Evolutionary conservation across 1,140 invertebrate species (phyloP).

Genomic region (Scaptomyza hsui): DNA sequence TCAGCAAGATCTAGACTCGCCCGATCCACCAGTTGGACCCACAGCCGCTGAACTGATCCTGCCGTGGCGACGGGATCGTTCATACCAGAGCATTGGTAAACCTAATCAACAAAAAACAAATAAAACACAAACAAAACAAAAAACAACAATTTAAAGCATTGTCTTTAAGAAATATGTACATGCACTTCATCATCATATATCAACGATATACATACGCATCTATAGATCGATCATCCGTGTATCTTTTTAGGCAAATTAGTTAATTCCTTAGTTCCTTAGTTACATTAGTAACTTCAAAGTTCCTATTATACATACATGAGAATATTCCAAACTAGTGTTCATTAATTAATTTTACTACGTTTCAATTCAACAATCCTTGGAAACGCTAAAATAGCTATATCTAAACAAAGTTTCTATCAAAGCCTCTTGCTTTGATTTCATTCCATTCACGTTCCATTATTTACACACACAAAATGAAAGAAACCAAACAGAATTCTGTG

Average conservation of each 20-base stretch:
- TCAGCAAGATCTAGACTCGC: slow-evolving; percentile 69
- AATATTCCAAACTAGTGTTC: slow-evolving; percentile 1
- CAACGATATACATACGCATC: slow-evolving; percentile 13
- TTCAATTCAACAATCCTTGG: too few species aligned
- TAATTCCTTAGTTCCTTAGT: background rate
- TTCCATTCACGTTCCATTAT: background rate
- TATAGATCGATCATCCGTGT: slow-evolving; percentile 1
- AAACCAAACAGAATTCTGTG: slow-evolving; percentile 12
- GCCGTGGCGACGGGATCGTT: slow-evolving; percentile 90
- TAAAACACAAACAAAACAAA: slow-evolving; percentile 24
- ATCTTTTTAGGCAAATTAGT: background rate
- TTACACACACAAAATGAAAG: slow-evolving; percentile 1
- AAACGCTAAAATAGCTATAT: too few species aligned
- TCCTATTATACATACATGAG: background rate
- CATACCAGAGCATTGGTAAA: slow-evolving; percentile 84
- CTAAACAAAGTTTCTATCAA: too few species aligned
- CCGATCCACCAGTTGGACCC: slow-evolving; percentile 85
- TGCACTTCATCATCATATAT: slow-evolving; percentile 28
- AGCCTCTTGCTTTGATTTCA: background rate
- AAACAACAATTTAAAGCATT: slow-evolving; percentile 35
- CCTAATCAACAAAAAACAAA: slow-evolving; percentile 43
- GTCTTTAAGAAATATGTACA: slow-evolving; percentile 29
- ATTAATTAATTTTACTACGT: background rate
- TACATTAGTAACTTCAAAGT: background rate
- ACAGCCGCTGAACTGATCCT: slow-evolving; percentile 89